Evolutionary conservation across 1,140 invertebrate genomes (phyloP), one percentile per base, ranked within the genome.

Genomic region (Adoxophyes honmai): DNA sequence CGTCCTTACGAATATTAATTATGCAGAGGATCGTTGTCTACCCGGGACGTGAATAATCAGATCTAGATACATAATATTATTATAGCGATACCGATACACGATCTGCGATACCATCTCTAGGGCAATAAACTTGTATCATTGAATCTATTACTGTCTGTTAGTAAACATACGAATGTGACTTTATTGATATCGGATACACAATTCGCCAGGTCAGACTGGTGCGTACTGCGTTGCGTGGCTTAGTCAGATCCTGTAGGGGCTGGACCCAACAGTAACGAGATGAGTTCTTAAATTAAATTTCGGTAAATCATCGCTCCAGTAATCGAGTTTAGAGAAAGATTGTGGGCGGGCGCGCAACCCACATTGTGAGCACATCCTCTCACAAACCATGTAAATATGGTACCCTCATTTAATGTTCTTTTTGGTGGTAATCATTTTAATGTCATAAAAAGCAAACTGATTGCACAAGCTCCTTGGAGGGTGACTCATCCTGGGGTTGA

Each of bases 241-340:
- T 34, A 33, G 7, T 34, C 15, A 36, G 21, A 6, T 34, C 51
- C 11, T 52, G 13, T 4, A 4, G 15, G 42, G n/a, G 13, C 11
- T 13, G 16, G 4, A 48, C 42, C n/a, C 21, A n/a, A 44, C n/a
- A 11, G 73, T 80, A 78, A 74, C 76, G 73, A 78, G 76, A 75
- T 75, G 68, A 66, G 64, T 82, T 78, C 74, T 73, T 80, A 82
- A 28, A 88, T 86, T 78, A 78, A 77, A 81, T 86, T 71, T 78
- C 82, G 62, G 81, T 88, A 88, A 88, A 88, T 88, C 83, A 86
- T 88, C 75, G 78, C 60, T 75, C 64, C 67, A 70, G 73, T 87
- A 87, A 87, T 87, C 77, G 80, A 85, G 77, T 85, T 86, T 87
- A 83, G 81, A 81, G 73, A 75, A 66, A 81, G 75, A 78, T 81